Percentiles rank a stretch among this genome's conserved stretches.
Evolutionary conservation across 2,797 vertebrate genomes (phyloP).

Genomic region (Neosilurus hyrtlii): DNA sequence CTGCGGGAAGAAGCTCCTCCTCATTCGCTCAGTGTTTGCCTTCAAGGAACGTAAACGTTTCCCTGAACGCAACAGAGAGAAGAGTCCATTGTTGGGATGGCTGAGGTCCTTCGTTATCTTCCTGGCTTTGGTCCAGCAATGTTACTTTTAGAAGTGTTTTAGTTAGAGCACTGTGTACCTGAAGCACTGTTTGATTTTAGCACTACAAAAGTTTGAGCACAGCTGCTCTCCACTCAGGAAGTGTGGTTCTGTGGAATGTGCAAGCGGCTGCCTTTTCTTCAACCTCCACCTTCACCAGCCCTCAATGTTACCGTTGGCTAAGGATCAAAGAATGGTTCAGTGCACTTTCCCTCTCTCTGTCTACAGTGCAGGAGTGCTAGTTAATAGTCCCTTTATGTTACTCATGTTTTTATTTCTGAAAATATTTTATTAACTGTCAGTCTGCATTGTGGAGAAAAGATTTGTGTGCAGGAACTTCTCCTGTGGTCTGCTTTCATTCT

Average conservation of each 20-base stretch:
- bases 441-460: constrained; percentile 1
- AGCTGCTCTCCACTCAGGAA: constrained; percentile 64
- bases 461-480: not conserved
- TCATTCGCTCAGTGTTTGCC: too few relatives aligned
- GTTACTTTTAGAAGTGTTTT: constrained; percentile 18
- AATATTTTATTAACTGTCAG: constrained; percentile 16
- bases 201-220: constrained; percentile 30
- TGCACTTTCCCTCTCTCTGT: constrained; percentile 32
- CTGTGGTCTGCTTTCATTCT: not conserved
- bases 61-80: too few relatives aligned
- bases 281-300: constrained; percentile 48
- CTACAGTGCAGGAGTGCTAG: constrained; percentile 25
- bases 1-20: too few relatives aligned
- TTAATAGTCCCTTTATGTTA: constrained; percentile 32
- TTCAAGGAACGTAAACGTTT: too few relatives aligned
- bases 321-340: constrained; percentile 55
- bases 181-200: constrained; percentile 35
- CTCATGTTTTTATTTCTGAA: constrained; percentile 33
- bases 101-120: too few relatives aligned
- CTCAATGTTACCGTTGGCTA: constrained; percentile 56
- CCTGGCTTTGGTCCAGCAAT: too few relatives aligned
- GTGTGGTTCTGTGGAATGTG: constrained; percentile 68
- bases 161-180: constrained; percentile 39
- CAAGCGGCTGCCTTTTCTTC: constrained; percentile 47
- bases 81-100: too few relatives aligned